A percentile compares a stretch with the other conserved stretches of the same genome.
phyloP scores from a whole-genome alignment of 2,797 vertebrate genomes.

The Vireo griseus region DNA sequence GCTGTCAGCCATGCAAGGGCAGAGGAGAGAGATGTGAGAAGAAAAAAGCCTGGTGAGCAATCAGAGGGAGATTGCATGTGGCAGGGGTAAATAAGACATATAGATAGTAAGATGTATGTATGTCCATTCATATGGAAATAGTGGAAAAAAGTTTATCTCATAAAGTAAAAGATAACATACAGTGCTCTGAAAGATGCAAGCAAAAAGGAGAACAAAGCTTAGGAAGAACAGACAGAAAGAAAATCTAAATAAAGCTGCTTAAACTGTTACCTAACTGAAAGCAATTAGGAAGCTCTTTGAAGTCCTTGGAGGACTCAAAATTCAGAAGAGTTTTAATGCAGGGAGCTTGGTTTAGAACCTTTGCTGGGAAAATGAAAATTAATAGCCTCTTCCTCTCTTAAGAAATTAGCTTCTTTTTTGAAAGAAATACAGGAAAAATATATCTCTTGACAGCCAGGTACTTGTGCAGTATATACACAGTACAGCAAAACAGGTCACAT shows the following conservation, averaged over 20 bases:
- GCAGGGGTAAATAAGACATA: background rate
- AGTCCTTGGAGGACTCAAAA: background rate
- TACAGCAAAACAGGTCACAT: background rate
- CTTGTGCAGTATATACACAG: background rate
- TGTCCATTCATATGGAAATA: background rate
- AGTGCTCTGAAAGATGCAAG: background rate
- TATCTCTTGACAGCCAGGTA: background rate
- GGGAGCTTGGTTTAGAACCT: background rate
- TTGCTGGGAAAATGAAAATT: background rate
- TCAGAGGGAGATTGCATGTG: background rate
- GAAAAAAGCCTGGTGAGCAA: background rate
- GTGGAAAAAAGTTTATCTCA: background rate
- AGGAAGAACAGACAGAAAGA: background rate
- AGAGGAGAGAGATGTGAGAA: background rate
- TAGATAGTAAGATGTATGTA: rapidly evolving
- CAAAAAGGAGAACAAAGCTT: background rate
- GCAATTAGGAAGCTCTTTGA: background rate
- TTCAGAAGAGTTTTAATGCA: background rate
- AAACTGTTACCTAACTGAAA: background rate
- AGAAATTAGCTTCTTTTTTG: background rate
- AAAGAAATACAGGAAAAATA: background rate
- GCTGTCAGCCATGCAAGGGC: background rate
- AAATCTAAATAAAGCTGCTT: background rate
- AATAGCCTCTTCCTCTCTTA: background rate
- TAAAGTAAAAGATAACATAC: background rate